A percentile compares a stretch with the other conserved stretches of the same genome.
phyloP scores from a whole-genome alignment of 2,888 invertebrate species.

The Strigamia maritima region DNA sequence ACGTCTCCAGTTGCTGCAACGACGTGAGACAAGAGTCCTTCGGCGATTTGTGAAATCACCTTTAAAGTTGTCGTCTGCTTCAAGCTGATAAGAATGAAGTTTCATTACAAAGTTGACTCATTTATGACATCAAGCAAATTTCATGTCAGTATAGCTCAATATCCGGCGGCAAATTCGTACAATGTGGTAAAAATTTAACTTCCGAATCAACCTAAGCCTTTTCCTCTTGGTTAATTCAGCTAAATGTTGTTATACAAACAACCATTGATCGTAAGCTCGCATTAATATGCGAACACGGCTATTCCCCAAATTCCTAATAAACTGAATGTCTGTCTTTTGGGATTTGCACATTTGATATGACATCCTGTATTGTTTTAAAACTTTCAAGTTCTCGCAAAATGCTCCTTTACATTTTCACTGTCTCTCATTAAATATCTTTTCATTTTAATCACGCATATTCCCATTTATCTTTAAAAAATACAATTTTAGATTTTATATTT shows the following conservation, averaged over 20 bases:
- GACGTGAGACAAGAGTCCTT: conserved; percentile 1
- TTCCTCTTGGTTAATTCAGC: not conserved
- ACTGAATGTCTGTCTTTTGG: not conserved
- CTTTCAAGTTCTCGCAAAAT: not conserved
- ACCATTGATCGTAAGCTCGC: not conserved
- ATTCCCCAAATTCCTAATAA: not conserved
- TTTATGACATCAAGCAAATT: not conserved
- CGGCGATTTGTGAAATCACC: conserved; percentile 1
- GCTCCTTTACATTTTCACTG: not conserved
- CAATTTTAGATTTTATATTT: not conserved
- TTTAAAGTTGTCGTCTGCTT: conserved; percentile 17
- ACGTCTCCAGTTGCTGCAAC: not conserved
- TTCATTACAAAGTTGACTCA: not conserved
- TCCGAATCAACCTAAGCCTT: not conserved
- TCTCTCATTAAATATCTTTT: not conserved
- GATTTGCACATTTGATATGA: not conserved
- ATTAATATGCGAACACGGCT: not conserved
- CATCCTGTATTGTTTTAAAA: not conserved
- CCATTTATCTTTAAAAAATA: not conserved
- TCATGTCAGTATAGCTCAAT: not conserved
- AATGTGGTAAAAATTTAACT: not conserved
- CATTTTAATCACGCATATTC: not conserved
- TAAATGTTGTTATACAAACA: not conserved
- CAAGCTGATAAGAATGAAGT: not conserved
- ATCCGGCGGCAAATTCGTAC: not conserved